Evolutionary conservation across 2,888 invertebrate species (phyloP).

Genomic region (Stratiomys singularior): DNA sequence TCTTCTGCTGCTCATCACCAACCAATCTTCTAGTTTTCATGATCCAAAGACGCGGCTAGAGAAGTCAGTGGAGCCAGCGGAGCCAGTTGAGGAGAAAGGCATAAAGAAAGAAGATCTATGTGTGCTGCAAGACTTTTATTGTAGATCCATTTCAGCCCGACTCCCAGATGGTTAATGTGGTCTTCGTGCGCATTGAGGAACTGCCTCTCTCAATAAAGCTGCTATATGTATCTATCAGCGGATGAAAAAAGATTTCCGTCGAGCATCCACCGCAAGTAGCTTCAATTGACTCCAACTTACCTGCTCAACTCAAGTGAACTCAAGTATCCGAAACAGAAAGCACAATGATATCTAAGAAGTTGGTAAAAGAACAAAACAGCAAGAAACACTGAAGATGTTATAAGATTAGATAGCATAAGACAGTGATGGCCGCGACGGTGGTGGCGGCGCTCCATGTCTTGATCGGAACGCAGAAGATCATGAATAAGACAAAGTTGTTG

Average conservation of each 20-base stretch:
- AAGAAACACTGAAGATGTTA: constrained; percentile 22
- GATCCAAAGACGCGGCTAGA: background rate
- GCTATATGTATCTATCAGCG: constrained; percentile 30
- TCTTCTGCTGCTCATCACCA: constrained; percentile 35
- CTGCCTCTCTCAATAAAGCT: constrained; percentile 39
- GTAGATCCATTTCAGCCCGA: constrained; percentile 32
- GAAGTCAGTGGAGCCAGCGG: too few relatives aligned
- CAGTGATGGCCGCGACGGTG: background rate
- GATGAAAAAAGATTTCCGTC: constrained; percentile 34
- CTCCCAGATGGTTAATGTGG: constrained; percentile 36
- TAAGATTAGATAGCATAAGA: constrained; percentile 12
- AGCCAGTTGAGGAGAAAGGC: constrained; percentile 22
- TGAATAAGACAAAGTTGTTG: constrained; percentile 36
- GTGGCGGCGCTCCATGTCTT: constrained; percentile 29
- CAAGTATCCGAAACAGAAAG: background rate
- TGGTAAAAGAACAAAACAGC: background rate
- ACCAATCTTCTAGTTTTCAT: constrained; percentile 32
- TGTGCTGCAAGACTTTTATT: constrained; percentile 17
- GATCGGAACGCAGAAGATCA: constrained; percentile 20
- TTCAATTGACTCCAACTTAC: constrained; percentile 27
- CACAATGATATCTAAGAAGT: background rate
- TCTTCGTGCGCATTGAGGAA: constrained; percentile 21
- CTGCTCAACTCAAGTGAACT: constrained; percentile 9
- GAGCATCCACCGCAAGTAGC: constrained; percentile 18
- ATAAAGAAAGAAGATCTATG: constrained; percentile 10